These are phyloP conservation scores for Melanotaenia nigrans DNA, from an alignment of 2,797 vertebrate species.

Conservation along the genomic window DNA sequence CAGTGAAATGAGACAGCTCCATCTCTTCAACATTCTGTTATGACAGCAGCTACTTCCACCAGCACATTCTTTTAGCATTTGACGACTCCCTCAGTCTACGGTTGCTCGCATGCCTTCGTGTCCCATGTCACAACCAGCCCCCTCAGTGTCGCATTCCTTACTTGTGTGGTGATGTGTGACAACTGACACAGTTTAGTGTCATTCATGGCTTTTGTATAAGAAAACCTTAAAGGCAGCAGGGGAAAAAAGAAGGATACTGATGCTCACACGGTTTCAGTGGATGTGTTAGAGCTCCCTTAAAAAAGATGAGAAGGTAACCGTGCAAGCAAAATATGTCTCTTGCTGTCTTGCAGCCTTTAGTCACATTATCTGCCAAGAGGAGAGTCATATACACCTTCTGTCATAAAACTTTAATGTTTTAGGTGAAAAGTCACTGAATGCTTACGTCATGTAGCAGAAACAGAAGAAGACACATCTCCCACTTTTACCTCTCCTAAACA, in stretches of 20 bases:
- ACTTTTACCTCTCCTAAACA: neutral
- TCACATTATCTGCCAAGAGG: constrained; percentile 56
- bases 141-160: constrained; percentile 61
- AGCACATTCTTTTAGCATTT: constrained; percentile 62
- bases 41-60: constrained; percentile 66
- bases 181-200: constrained; percentile 76
- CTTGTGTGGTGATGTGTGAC: constrained; percentile 75
- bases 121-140: constrained; percentile 54
- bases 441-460: constrained; percentile 27
- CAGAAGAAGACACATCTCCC: neutral
- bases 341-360: constrained; percentile 57
- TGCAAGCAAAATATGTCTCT: constrained; percentile 52
- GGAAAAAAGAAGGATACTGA: constrained; percentile 58
- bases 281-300: constrained; percentile 45
- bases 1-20: constrained; percentile 63
- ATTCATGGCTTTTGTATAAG: constrained; percentile 65
- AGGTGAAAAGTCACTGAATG: constrained; percentile 44
- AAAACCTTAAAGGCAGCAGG: constrained; percentile 66
- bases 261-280: constrained; percentile 34
- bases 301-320: constrained; percentile 43
- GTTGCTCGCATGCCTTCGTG: constrained; percentile 59
- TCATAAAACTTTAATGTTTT: constrained; percentile 65
- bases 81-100: constrained; percentile 36
- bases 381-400: constrained; percentile 55
- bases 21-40: constrained; percentile 53